Evolutionary conservation across 2,888 invertebrate genomes (phyloP).

Genomic region (Dinocampus coccinellae): DNA sequence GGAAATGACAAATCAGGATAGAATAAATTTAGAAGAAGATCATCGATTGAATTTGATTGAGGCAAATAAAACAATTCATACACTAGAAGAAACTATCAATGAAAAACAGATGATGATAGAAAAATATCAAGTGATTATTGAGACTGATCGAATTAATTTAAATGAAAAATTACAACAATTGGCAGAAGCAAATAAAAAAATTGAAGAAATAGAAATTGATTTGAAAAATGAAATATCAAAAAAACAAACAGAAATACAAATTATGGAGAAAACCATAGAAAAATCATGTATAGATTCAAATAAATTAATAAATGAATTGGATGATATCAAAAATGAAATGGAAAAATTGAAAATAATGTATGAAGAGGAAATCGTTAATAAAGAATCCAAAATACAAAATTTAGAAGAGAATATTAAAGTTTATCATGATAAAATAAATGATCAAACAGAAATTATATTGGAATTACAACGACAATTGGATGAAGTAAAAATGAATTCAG

Average conservation of each 20-base stretch:
- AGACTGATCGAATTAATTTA: neutral
- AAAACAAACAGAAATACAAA: constrained; percentile 51
- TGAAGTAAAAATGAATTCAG: neutral
- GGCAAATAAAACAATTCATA: constrained; percentile 35
- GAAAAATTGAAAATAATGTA: neutral
- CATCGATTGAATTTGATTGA: constrained; percentile 42
- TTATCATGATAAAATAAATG: neutral
- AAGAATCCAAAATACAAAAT: neutral
- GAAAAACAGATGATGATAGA: constrained; percentile 49
- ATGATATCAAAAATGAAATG: neutral
- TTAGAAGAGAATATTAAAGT: neutral
- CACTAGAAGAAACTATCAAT: constrained; percentile 55
- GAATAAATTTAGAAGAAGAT: constrained; percentile 45
- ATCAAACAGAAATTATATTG: neutral
- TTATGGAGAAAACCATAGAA: neutral
- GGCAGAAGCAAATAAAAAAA: constrained; percentile 42
- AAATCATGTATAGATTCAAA: neutral
- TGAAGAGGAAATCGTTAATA: neutral
- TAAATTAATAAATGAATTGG: neutral
- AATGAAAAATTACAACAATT: constrained; percentile 49
- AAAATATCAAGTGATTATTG: neutral
- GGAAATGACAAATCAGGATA: constrained; percentile 50
- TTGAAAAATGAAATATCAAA: constrained; percentile 64
- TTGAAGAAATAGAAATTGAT: constrained; percentile 60
- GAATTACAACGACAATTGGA: constrained; percentile 5